phyloP scores from a whole-genome alignment of 2,888 invertebrate genomes.

The Limenitis camilla region DNA sequence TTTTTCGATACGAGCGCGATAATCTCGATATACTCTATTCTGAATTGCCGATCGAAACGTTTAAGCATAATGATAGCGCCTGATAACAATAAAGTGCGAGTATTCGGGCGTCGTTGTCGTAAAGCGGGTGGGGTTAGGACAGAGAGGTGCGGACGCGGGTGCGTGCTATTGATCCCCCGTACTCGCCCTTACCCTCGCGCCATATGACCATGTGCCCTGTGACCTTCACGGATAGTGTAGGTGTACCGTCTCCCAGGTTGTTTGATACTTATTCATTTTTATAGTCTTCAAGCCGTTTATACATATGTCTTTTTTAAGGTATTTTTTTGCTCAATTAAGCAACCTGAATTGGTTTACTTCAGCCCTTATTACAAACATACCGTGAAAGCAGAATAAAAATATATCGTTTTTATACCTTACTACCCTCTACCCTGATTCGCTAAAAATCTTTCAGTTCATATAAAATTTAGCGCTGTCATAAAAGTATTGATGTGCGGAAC shows the following conservation, averaged over 20 bases:
- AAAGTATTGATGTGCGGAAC: constrained; percentile 15
- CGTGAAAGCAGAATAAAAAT: background rate
- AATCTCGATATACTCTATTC: background rate
- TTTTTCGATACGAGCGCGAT: too few species aligned
- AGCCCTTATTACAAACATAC: background rate
- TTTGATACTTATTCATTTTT: background rate
- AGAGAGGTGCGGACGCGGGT: constrained; percentile 37
- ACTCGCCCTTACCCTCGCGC: constrained; percentile 22
- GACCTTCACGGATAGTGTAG: constrained; percentile 34
- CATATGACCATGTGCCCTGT: constrained; percentile 33
- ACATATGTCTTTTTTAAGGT: constrained; percentile 31
- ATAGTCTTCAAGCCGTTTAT: background rate
- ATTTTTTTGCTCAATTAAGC: too few species aligned
- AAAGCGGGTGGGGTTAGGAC: constrained; percentile 18
- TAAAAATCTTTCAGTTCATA: background rate
- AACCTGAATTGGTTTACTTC: too few species aligned
- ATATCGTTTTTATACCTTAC: too few species aligned
- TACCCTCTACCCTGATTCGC: background rate
- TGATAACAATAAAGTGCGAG: constrained; percentile 20
- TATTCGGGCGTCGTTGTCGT: constrained; percentile 8
- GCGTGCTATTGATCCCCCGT: constrained; percentile 28
- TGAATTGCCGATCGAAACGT: constrained; percentile 1
- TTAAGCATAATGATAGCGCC: constrained; percentile 22
- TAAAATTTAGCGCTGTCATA: constrained; percentile 13
- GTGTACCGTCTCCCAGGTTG: background rate